These are phyloP conservation scores for Streptopelia turtur DNA, from an alignment of 2,797 vertebrate genomes.

Conservation along the genomic window DNA sequence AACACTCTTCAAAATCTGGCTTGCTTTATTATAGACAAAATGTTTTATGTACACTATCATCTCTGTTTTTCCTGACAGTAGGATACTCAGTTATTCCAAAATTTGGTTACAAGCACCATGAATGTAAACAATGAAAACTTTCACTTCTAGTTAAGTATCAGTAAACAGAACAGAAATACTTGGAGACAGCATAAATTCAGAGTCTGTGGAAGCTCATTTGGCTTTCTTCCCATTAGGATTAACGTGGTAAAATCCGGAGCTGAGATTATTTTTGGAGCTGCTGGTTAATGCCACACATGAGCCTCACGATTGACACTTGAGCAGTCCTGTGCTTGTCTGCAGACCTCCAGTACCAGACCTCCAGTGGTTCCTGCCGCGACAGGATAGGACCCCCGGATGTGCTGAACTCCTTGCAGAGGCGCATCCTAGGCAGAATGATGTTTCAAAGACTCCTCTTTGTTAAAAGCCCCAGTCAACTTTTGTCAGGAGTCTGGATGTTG, in stretches of 20 bases:
- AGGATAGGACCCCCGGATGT: not conserved
- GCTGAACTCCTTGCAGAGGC: not conserved
- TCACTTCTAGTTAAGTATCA: not conserved
- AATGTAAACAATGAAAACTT: slow-evolving; percentile 40
- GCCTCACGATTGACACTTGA: not conserved
- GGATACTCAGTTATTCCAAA: not conserved
- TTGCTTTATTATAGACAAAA: not conserved
- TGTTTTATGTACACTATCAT: not conserved
- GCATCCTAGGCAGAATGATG: not conserved
- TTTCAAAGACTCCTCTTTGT: not conserved
- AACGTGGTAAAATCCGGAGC: not conserved
- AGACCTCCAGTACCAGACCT: not conserved
- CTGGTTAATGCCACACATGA: not conserved
- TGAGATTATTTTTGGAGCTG: not conserved
- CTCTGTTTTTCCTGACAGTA: not conserved
- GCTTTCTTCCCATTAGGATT: not conserved
- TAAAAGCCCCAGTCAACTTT: not conserved
- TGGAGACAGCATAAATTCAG: not conserved
- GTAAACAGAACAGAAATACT: not conserved
- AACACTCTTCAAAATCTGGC: not conserved
- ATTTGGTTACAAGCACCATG: slow-evolving; percentile 25
- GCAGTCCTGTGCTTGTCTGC: not conserved
- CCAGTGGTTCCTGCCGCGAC: not conserved
- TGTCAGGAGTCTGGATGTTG: not conserved
- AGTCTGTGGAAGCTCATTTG: not conserved